A percentile compares a stretch with the other conserved stretches of the same genome.
Evolutionary conservation across 2,113 vertebrate species (phyloP).

Genomic region (Tychaedon coryphoeus): DNA sequence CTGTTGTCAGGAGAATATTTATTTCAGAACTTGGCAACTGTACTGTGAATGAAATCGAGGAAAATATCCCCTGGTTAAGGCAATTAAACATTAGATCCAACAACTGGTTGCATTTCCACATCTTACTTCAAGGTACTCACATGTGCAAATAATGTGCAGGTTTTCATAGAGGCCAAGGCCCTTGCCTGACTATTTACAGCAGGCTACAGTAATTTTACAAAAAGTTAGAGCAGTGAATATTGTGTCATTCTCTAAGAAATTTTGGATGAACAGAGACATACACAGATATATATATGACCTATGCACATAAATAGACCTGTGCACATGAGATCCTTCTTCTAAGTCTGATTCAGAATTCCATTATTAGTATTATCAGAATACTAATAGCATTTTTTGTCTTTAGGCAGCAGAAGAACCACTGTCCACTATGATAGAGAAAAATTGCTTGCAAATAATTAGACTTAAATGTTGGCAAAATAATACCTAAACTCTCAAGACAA

Average conservation of each 20-base stretch:
- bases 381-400: background rate
- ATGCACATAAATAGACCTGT: background rate
- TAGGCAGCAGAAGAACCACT: background rate
- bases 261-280: background rate
- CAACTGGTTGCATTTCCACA: background rate
- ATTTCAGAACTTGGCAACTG: background rate
- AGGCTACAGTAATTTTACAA: background rate
- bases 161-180: background rate
- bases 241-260: background rate
- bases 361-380: background rate
- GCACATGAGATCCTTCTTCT: background rate
- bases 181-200: background rate
- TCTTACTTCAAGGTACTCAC: background rate
- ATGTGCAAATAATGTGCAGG: background rate
- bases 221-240: background rate
- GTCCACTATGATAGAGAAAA: constrained; percentile 14
- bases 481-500: constrained; percentile 59
- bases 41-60: background rate
- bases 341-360: background rate
- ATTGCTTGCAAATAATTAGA: constrained; percentile 39
- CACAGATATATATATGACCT: background rate
- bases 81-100: background rate
- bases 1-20: background rate
- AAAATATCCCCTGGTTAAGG: background rate
- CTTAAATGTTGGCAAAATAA: constrained; percentile 66